These are phyloP conservation scores for Brachyhypopomus gauderio DNA, from an alignment of 2,113 vertebrate genomes.

Conservation along the genomic window DNA sequence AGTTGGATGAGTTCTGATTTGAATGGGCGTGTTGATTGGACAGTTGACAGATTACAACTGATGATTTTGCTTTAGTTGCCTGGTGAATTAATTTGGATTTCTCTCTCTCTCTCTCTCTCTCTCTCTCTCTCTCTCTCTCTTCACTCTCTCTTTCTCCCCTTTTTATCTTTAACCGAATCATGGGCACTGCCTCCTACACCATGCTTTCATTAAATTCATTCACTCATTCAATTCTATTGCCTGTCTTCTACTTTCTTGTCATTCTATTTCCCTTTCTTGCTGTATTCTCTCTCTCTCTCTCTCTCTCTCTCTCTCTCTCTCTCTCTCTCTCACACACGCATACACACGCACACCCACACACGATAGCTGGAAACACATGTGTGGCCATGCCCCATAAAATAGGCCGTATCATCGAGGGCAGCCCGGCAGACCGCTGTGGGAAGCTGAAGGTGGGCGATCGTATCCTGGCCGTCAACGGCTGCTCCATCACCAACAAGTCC, in stretches of 20 bases:
- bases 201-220: neutral
- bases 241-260: neutral
- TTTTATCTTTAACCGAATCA: slow-evolving; percentile 2
- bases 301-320: slow-evolving; percentile 1
- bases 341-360: slow-evolving; percentile 53
- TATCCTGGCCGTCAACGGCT: slow-evolving; percentile 94
- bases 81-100: slow-evolving; percentile 86
- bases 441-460: slow-evolving; percentile 99
- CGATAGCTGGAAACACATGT: slow-evolving; percentile 96
- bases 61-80: slow-evolving; percentile 79
- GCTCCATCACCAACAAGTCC: slow-evolving; percentile 99
- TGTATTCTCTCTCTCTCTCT: neutral
- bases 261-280: slow-evolving; percentile 57
- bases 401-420: slow-evolving; percentile 99
- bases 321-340: slow-evolving; percentile 7
- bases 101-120: slow-evolving; percentile 71
- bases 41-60: slow-evolving; percentile 70
- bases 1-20: slow-evolving; percentile 17
- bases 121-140: slow-evolving; percentile 78
- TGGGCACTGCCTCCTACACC: slow-evolving; percentile 1
- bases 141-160: slow-evolving; percentile 41
- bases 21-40: slow-evolving; percentile 31
- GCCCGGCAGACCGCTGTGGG: slow-evolving; percentile 96
- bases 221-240: neutral
- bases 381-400: slow-evolving; percentile 99